These are phyloP conservation scores for Carapus acus DNA, from an alignment of 2,797 vertebrate species.

Conservation along the genomic window DNA sequence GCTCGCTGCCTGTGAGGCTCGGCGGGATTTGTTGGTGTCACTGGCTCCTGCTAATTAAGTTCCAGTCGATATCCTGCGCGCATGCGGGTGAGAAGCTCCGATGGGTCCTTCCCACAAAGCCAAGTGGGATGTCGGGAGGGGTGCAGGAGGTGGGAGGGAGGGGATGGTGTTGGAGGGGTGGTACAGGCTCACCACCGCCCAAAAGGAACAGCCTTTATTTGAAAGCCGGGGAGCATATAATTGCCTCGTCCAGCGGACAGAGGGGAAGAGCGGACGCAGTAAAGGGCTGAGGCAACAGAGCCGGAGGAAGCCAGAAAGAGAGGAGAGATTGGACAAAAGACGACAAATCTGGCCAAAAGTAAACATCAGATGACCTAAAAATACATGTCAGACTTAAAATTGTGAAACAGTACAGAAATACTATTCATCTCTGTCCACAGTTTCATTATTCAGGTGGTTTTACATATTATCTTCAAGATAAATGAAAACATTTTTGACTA, in stretches of 20 bases:
- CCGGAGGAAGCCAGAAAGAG: background rate
- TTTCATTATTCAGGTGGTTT: too few relatives aligned
- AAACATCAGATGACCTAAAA: too few relatives aligned
- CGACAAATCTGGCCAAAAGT: too few relatives aligned
- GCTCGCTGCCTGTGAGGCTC: slow-evolving; percentile 14
- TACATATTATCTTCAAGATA: too few relatives aligned
- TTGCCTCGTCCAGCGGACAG: slow-evolving; percentile 33
- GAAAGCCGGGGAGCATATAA: slow-evolving; percentile 43
- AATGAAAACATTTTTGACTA: too few relatives aligned
- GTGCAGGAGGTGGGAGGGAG: too few relatives aligned
- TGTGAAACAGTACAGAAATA: too few relatives aligned
- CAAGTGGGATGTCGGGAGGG: slow-evolving; percentile 20
- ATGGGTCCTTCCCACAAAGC: slow-evolving; percentile 27
- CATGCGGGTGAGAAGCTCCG: slow-evolving; percentile 2
- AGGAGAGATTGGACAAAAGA: too few relatives aligned
- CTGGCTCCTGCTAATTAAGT: slow-evolving; percentile 39
- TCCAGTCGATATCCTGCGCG: slow-evolving; percentile 37
- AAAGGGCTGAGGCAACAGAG: background rate
- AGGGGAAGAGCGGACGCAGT: slow-evolving; percentile 7
- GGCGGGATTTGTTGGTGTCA: slow-evolving; percentile 28
- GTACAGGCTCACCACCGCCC: too few relatives aligned
- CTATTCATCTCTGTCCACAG: too few relatives aligned
- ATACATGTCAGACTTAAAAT: too few relatives aligned
- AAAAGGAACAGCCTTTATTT: slow-evolving; percentile 27
- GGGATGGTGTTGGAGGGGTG: too few relatives aligned